Conservation (phyloP, 2,797 vertebrate species). For the Trachurus trachurus region DNA sequence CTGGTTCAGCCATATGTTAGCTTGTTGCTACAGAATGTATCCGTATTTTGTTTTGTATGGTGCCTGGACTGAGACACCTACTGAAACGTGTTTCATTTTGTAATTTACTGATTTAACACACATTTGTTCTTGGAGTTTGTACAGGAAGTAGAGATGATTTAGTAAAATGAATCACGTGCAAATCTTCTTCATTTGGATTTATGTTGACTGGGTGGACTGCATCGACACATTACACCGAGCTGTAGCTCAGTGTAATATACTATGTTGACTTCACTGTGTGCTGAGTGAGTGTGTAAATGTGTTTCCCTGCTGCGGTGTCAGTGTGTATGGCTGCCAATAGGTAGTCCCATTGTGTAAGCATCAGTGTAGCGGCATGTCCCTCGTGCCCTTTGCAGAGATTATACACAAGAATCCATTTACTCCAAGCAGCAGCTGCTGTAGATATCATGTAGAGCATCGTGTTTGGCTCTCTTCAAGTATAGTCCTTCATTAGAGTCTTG, state of each 20-base stretch:
- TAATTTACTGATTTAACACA: conserved; percentile 31
- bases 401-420: conserved; percentile 72
- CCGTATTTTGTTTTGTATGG: conserved; percentile 29
- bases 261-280: conserved; percentile 22
- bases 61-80: conserved; percentile 6
- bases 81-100: conserved; percentile 19
- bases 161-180: conserved; percentile 7
- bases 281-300: conserved; percentile 27
- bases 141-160: neutral
- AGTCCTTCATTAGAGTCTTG: conserved; percentile 36
- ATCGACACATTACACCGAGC: conserved; percentile 22
- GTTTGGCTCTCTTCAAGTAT: conserved; percentile 48
- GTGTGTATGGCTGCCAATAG: conserved; percentile 57
- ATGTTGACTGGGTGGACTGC: conserved; percentile 13
- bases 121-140: conserved; percentile 1
- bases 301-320: conserved; percentile 35
- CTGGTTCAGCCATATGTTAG: conserved; percentile 52
- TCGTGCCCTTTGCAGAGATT: conserved; percentile 59
- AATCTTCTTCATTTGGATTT: conserved; percentile 25
- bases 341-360: conserved; percentile 71
- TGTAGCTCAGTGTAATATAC: conserved; percentile 24
- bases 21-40: conserved; percentile 23
- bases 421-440: conserved; percentile 55
- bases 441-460: conserved; percentile 40
- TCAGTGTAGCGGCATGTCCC: conserved; percentile 70